Evolutionary conservation across 2,113 vertebrate species (phyloP).

Genomic region (Psophia crepitans): DNA sequence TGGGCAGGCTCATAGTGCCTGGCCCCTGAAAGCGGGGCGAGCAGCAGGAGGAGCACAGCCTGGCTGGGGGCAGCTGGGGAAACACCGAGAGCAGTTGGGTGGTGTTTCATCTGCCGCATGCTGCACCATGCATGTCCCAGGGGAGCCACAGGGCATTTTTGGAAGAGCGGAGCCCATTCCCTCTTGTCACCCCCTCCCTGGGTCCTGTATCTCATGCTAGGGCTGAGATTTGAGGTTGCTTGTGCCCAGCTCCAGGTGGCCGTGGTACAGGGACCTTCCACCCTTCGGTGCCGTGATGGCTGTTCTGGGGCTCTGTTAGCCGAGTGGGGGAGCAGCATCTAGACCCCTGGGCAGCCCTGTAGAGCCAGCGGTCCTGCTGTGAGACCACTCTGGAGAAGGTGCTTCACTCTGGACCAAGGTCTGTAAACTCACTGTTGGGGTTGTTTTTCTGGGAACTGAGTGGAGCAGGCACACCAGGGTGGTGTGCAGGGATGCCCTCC

Average conservation of each 20-base stretch:
- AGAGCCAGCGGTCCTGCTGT: neutral
- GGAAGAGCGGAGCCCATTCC: neutral
- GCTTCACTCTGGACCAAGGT: neutral
- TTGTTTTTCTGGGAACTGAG: neutral
- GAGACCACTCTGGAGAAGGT: neutral
- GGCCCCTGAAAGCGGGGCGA: rapidly evolving
- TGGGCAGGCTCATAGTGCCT: rapidly evolving
- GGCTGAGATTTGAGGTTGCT: neutral
- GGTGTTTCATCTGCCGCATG: neutral
- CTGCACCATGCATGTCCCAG: rapidly evolving
- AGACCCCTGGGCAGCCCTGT: rapidly evolving
- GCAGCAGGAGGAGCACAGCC: rapidly evolving
- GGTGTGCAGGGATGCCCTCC: neutral
- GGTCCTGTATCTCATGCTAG: neutral
- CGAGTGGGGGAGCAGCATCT: rapidly evolving
- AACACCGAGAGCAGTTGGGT: rapidly evolving
- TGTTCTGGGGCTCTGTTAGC: neutral
- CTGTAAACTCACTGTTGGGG: neutral
- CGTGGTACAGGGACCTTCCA: neutral
- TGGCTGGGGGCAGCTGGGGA: rapidly evolving
- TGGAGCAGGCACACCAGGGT: rapidly evolving
- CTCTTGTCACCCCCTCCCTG: neutral
- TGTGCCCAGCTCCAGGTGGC: rapidly evolving
- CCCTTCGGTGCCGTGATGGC: rapidly evolving
- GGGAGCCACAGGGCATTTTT: neutral